Conservation (phyloP, 1,140 invertebrate species). For the Stratiolaelaps scimitus region DNA sequence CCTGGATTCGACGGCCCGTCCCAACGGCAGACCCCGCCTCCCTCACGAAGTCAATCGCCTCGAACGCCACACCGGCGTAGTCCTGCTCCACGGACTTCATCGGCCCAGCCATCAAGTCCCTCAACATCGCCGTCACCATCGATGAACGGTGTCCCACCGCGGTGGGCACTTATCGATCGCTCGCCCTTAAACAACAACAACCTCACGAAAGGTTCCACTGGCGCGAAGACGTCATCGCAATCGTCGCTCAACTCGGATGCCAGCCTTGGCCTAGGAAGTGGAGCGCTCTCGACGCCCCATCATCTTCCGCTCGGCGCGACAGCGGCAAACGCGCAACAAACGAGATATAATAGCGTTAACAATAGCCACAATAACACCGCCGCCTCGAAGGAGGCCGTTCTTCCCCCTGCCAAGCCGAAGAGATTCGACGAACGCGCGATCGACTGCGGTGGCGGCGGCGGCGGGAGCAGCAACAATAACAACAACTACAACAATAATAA, state of each 20-base stretch:
- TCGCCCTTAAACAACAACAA: neutral
- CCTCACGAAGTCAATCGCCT: constrained; percentile 14
- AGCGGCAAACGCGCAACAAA: no score
- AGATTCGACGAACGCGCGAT: constrained; percentile 21
- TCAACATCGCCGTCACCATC: constrained; percentile 19
- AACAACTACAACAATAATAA: no score
- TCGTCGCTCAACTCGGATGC: constrained; percentile 4
- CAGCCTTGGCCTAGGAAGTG: neutral
- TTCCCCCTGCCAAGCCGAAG: neutral
- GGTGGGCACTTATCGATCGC: constrained; percentile 1
- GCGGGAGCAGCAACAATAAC: no score
- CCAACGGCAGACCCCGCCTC: neutral
- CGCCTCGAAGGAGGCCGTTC: no score
- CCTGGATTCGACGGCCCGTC: constrained; percentile 12
- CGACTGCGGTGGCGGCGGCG: neutral
- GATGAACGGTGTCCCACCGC: constrained; percentile 8
- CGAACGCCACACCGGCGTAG: constrained; percentile 2
- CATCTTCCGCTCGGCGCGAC: no score
- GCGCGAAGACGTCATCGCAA: neutral
- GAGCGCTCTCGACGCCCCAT: neutral
- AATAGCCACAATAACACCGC: no score
- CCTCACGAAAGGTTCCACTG: no score
- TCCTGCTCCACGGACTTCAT: constrained; percentile 3
- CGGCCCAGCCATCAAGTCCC: neutral
- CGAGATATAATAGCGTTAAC: no score